phyloP scores from a whole-genome alignment of 30 jellyfish, hydroid and myxozoan genomes.

The Hydractinia echinata region DNA sequence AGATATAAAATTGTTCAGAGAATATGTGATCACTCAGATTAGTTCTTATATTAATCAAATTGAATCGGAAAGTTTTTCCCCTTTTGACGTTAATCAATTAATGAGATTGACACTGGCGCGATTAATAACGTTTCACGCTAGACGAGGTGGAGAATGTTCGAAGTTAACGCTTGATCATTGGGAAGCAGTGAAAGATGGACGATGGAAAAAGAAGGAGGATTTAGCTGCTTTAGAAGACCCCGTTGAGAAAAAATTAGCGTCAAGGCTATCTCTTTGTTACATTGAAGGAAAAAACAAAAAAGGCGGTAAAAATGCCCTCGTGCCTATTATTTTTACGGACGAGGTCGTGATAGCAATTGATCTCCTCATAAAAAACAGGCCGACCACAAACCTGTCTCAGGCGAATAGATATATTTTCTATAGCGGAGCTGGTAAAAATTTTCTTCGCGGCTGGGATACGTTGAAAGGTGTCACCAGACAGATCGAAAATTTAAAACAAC shows the following conservation, averaged over 20 bases:
- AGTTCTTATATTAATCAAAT: too few relatives aligned
- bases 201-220: not conserved
- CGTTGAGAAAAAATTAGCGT: not conserved
- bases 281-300: slow-evolving; percentile 1
- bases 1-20: not conserved
- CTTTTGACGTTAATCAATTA: too few relatives aligned
- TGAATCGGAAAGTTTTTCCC: too few relatives aligned
- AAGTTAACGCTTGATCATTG: not conserved
- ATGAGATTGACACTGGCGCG: slow-evolving; percentile 4
- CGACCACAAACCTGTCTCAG: not conserved
- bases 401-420: not conserved
- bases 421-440: not conserved
- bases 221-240: not conserved
- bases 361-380: too few relatives aligned
- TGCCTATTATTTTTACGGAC: not conserved
- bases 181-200: not conserved
- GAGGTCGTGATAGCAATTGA: not conserved
- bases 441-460: slow-evolving; percentile 8
- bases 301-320: not conserved
- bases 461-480: not conserved
- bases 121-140: not conserved
- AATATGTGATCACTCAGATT: not conserved
- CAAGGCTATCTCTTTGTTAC: not conserved
- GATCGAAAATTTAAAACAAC: not conserved
- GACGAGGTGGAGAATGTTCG: not conserved